Conservation (phyloP, 2,888 invertebrate species). For the Cryptocephalus primarius region DNA sequence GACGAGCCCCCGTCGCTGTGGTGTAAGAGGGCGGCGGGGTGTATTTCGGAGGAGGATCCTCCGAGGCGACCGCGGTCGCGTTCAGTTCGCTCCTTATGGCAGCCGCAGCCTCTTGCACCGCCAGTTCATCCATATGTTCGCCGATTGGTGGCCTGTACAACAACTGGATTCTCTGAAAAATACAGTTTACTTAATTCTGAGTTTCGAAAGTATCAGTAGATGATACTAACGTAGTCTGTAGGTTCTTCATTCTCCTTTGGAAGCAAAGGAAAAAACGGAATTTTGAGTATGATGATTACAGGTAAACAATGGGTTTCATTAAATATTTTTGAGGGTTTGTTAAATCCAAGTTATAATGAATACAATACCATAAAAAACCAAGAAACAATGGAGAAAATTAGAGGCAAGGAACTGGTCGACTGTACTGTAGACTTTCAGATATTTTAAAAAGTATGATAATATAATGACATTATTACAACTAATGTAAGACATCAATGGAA, state of each 20-base stretch:
- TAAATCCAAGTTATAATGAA: too few relatives aligned
- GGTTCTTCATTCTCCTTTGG: constrained; percentile 20
- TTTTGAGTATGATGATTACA: too few relatives aligned
- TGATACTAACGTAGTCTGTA: constrained; percentile 20
- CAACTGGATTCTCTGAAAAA: constrained; percentile 66
- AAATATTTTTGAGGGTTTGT: too few relatives aligned
- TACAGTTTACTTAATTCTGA: neutral
- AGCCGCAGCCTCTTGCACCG: constrained; percentile 27
- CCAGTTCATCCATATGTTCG: constrained; percentile 36
- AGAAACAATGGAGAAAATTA: too few relatives aligned
- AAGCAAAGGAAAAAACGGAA: constrained; percentile 5
- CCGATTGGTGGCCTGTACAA: constrained; percentile 66
- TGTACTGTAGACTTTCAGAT: too few relatives aligned
- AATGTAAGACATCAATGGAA: too few relatives aligned
- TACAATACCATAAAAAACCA: too few relatives aligned
- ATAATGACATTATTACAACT: too few relatives aligned
- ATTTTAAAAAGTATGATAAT: too few relatives aligned
- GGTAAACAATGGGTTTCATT: too few relatives aligned
- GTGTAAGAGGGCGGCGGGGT: constrained; percentile 89
- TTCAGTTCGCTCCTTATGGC: constrained; percentile 21
- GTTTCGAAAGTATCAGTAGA: neutral
- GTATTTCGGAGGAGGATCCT: constrained; percentile 85
- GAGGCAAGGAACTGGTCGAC: too few relatives aligned
- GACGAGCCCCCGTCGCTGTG: constrained; percentile 78
- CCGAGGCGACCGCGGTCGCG: constrained; percentile 29